Conservation (phyloP, 2,888 invertebrate genomes). For the Amitus sp. region DNA sequence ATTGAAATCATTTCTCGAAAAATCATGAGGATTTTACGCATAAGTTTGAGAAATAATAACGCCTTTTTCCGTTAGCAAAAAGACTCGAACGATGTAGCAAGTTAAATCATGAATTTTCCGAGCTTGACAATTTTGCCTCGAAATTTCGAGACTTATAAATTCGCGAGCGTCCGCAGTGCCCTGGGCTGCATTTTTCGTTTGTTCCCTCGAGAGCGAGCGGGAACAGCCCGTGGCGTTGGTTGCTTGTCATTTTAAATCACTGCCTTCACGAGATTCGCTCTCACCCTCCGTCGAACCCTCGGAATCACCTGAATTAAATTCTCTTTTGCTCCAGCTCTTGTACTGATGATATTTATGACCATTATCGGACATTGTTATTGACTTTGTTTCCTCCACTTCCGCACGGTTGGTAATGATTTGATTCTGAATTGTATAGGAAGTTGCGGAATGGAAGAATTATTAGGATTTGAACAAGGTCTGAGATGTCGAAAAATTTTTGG, state of each 20-base stretch:
- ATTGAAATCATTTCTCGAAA: too few relatives aligned
- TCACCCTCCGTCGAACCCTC: slow-evolving; percentile 30
- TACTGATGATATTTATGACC: slow-evolving; percentile 50
- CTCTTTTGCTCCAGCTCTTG: slow-evolving; percentile 46
- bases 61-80: too few relatives aligned
- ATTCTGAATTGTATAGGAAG: too few relatives aligned
- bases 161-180: slow-evolving; percentile 58
- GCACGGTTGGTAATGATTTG: neutral
- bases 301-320: slow-evolving; percentile 56
- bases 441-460: too few relatives aligned
- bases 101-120: too few relatives aligned
- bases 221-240: slow-evolving; percentile 49
- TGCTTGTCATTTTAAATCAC: slow-evolving; percentile 65
- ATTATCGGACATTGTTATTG: slow-evolving; percentile 11
- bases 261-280: slow-evolving; percentile 45
- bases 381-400: neutral
- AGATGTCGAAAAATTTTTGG: too few relatives aligned
- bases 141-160: slow-evolving; percentile 60
- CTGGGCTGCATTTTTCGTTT: slow-evolving; percentile 59
- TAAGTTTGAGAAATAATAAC: too few relatives aligned
- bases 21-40: too few relatives aligned
- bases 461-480: too few relatives aligned
- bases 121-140: slow-evolving; percentile 26
- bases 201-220: slow-evolving; percentile 60
- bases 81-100: too few relatives aligned